phyloP scores from a whole-genome alignment of 2,797 vertebrate genomes.

The Pseudotriccus pelzelni region DNA sequence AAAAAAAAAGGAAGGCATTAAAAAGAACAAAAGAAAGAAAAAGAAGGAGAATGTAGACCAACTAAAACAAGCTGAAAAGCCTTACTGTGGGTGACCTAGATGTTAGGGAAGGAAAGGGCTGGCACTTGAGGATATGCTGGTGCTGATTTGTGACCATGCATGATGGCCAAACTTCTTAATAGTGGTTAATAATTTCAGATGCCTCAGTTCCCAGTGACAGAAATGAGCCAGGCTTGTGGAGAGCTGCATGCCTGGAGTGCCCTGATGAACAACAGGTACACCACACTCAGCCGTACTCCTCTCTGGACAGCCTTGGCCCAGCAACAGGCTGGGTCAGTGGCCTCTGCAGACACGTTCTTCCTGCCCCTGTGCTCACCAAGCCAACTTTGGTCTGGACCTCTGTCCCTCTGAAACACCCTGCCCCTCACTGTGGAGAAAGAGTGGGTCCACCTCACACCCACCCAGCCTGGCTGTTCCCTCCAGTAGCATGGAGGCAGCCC shows the following conservation, averaged over 20 bases:
- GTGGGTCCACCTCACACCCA: accelerated
- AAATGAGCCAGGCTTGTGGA: neutral
- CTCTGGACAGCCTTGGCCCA: neutral
- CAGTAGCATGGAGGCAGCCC: accelerated
- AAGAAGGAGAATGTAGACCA: neutral
- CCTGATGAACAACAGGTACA: accelerated
- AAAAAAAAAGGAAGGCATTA: neutral
- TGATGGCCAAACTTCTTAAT: neutral
- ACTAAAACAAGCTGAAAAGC: neutral
- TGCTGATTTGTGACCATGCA: accelerated
- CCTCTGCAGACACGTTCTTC: neutral
- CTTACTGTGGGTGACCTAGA: neutral
- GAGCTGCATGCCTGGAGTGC: neutral
- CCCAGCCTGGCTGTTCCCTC: accelerated
- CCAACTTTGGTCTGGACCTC: neutral
- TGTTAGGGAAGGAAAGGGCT: neutral
- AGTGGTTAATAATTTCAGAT: neutral
- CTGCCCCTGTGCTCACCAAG: neutral
- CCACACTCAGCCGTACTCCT: accelerated
- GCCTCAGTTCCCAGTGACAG: neutral
- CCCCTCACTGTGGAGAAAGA: accelerated
- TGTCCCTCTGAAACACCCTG: neutral
- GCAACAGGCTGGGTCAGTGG: accelerated
- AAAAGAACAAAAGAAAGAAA: neutral
- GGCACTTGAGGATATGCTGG: neutral